phyloP scores from a whole-genome alignment of 2,113 vertebrate species.

The Regulus satrapa region DNA sequence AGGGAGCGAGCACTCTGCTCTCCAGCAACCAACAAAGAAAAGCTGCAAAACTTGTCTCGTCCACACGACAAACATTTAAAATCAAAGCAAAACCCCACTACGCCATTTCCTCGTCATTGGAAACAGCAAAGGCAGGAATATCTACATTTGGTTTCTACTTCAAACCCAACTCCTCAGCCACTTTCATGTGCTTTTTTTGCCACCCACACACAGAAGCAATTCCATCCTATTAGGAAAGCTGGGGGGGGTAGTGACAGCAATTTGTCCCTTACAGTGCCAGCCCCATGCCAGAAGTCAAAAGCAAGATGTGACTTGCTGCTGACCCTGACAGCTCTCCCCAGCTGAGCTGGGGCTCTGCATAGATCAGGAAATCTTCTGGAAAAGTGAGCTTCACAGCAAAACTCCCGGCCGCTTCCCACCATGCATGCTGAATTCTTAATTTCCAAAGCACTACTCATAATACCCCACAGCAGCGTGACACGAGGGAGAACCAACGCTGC shows the following conservation, averaged over 20 bases:
- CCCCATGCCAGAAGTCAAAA: not conserved
- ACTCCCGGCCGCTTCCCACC: not conserved
- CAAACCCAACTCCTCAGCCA: not conserved
- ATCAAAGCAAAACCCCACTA: not conserved
- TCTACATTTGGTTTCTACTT: not conserved
- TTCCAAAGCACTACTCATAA: not conserved
- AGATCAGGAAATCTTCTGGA: rapidly evolving
- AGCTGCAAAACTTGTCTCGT: not conserved
- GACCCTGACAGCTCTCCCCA: not conserved
- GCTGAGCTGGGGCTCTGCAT: rapidly evolving
- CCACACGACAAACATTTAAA: not conserved
- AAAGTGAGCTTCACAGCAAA: not conserved
- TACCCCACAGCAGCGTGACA: rapidly evolving
- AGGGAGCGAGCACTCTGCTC: not conserved
- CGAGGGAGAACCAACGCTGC: not conserved
- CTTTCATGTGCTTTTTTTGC: not conserved
- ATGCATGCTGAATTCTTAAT: rapidly evolving
- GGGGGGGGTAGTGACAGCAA: not conserved
- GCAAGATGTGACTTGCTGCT: not conserved
- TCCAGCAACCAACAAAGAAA: not conserved
- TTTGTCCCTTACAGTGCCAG: not conserved
- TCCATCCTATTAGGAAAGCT: not conserved
- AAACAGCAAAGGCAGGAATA: not conserved
- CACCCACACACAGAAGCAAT: not conserved
- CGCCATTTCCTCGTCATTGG: not conserved